These are phyloP conservation scores for Fratercula arctica DNA, from an alignment of 2,797 vertebrate genomes.

Conservation along the genomic window DNA sequence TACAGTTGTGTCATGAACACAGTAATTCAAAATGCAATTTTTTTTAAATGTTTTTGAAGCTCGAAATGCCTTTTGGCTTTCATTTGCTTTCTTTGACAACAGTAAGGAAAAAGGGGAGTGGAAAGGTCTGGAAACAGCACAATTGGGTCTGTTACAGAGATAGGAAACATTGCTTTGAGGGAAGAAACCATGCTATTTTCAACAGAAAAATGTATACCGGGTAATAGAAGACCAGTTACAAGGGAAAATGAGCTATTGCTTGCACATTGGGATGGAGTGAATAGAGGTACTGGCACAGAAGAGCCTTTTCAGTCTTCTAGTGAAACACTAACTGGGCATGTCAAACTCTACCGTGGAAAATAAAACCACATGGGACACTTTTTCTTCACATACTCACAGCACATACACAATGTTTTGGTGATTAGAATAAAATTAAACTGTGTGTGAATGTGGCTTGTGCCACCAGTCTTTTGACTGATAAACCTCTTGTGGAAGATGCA, in stretches of 20 bases:
- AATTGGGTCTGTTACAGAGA: background rate
- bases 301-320: background rate
- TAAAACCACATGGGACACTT: background rate
- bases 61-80: background rate
- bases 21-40: background rate
- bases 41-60: background rate
- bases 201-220: background rate
- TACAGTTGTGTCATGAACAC: background rate
- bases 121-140: background rate
- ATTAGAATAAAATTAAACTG: background rate
- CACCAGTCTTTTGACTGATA: background rate
- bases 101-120: background rate
- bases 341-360: background rate
- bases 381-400: background rate
- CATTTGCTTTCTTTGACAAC: background rate
- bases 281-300: rapidly evolving
- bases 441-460: background rate
- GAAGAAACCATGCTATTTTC: background rate
- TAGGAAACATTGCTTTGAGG: background rate
- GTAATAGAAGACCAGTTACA: background rate
- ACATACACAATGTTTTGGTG: background rate
- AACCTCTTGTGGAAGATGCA: background rate
- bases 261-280: background rate
- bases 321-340: background rate
- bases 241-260: background rate